Base-by-base conservation (phyloP, 2,888 invertebrate genomes). In the Oscheius myriophilus region DNA sequence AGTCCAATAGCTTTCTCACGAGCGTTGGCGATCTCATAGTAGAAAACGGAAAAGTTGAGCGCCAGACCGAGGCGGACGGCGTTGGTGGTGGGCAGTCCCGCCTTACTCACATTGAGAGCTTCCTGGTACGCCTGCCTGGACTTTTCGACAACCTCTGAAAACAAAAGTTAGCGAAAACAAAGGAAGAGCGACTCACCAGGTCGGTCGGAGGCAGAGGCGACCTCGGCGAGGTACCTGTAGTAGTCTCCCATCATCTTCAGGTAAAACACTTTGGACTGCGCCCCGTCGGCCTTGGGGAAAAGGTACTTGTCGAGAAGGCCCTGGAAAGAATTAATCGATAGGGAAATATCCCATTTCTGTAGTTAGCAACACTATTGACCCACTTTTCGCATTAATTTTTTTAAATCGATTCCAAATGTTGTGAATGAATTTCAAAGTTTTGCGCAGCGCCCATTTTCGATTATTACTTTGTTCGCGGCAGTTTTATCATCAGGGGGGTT, bases 201-300 rank as follows among this genome's bases (percentile, higher is more conserved):
- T 91, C 94, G 92, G 89, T 93, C 93, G 89, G 95, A 95, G 88
- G 95, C 96, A 88, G 94, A 94, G 89, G 96, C 96, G 88, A 98
- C 96, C 92, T 98, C 97, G 88, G 97, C 97, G 88, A 98, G 92
- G 91, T 98, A 98, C 92, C 97, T 93, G 91, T 95, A 96, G 91
- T 97, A 97, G 91, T 97, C 97, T 88, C 97, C 97, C 91, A 97
- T 97, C 97, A 97, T 97, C 92, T 97, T 97, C 90, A 96, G 92
- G 91, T 98, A 98, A 91, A 97, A 97, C 89, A 98, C 97, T 92
- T 96, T 96, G 90, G 95, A 95, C 91, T 96, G 96, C 88, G 95
- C 93, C 90, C 93, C 94, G 90, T 93, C 94, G 89, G 96, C 96
- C 92, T 96, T 96, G 89, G 95, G 94, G 89, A 98, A 95, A 90